Percentiles rank a stretch among this genome's conserved stretches.
These are phyloP conservation scores for Pelodiscus sinensis DNA, from an alignment of 2,113 vertebrate genomes.

Conservation along the genomic window DNA sequence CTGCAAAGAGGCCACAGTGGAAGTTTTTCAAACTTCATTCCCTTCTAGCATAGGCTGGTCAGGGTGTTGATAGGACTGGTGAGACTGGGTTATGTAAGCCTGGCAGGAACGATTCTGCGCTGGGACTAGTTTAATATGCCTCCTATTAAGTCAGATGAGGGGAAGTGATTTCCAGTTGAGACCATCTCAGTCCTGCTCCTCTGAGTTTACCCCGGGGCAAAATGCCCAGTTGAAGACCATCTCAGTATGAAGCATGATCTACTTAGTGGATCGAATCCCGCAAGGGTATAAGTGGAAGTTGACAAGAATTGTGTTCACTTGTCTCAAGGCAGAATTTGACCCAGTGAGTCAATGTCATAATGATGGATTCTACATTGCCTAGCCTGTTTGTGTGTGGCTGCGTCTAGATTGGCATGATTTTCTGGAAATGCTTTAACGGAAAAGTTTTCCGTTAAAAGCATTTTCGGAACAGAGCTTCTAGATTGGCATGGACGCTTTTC, in stretches of 20 bases:
- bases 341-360: neutral
- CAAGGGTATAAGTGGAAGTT: neutral
- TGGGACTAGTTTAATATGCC: neutral
- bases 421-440: too few relatives aligned
- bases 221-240: neutral
- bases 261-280: neutral
- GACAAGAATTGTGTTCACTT: neutral
- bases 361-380: neutral
- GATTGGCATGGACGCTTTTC: too few relatives aligned
- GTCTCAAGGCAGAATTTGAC: neutral
- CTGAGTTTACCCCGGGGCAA: neutral
- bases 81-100: accelerated
- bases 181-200: neutral
- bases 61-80: neutral
- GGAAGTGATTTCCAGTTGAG: neutral
- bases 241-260: neutral
- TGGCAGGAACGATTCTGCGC: accelerated
- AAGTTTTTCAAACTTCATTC: neutral
- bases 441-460: too few relatives aligned
- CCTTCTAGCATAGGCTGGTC: neutral
- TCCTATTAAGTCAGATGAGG: neutral
- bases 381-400: neutral
- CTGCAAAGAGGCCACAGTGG: neutral
- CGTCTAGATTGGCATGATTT: too few relatives aligned
- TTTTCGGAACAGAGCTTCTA: too few relatives aligned